phyloP scores from a whole-genome alignment of 2,888 invertebrate genomes.

The Idaea aversata region DNA sequence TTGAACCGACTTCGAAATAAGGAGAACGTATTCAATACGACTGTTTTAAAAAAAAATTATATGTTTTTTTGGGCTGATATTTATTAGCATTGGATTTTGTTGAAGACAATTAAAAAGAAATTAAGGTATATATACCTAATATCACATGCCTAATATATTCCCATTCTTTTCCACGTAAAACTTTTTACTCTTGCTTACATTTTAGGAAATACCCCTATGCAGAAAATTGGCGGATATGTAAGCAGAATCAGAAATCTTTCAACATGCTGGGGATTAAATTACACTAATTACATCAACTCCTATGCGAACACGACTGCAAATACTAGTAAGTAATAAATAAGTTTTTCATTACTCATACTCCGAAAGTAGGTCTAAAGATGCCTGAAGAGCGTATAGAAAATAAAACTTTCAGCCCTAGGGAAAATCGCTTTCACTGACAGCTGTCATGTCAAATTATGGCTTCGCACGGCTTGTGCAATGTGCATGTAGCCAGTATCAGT shows the following conservation, averaged over 20 bases:
- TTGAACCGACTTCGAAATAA: not conserved
- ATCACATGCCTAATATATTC: too few species aligned
- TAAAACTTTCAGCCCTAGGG: too few species aligned
- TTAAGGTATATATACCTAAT: too few species aligned
- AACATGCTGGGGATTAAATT: conserved; percentile 47
- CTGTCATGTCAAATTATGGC: too few species aligned
- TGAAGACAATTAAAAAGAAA: too few species aligned
- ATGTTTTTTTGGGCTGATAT: not conserved
- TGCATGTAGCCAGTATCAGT: too few species aligned
- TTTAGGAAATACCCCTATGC: conserved; percentile 62
- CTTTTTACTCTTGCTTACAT: conserved; percentile 15
- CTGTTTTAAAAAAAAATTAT: not conserved
- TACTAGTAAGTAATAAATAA: conserved; percentile 49
- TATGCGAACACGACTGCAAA: conserved; percentile 32
- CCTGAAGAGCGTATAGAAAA: too few species aligned
- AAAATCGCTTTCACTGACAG: too few species aligned
- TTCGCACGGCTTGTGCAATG: too few species aligned
- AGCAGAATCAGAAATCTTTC: conserved; percentile 19
- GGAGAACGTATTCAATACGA: not conserved
- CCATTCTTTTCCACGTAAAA: not conserved
- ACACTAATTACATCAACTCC: conserved; percentile 38
- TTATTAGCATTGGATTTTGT: too few species aligned
- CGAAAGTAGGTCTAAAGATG: too few species aligned
- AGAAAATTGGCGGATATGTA: conserved; percentile 62
- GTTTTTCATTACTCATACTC: too few species aligned